A percentile compares a stretch with the other conserved stretches of the same genome.
These are phyloP conservation scores for Anomalospiza imberbis DNA, from an alignment of 2,797 vertebrate genomes.

Conservation along the genomic window DNA sequence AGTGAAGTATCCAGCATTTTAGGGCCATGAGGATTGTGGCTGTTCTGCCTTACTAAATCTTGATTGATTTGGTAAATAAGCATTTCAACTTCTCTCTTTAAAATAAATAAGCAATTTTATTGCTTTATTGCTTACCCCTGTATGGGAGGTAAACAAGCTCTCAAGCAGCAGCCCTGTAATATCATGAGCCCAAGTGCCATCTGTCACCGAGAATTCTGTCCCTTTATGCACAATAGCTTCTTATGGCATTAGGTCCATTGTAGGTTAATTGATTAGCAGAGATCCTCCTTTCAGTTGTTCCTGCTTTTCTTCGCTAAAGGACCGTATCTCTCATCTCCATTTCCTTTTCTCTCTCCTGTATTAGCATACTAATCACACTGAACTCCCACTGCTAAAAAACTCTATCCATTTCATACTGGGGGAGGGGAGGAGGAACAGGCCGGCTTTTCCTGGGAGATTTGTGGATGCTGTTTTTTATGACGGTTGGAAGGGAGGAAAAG, in stretches of 20 bases:
- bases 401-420: conserved; percentile 8
- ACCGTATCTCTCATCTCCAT: conserved; percentile 58
- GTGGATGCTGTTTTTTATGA: conserved; percentile 40
- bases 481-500: neutral
- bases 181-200: conserved; percentile 48
- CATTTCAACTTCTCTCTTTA: conserved; percentile 72
- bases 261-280: conserved; percentile 65
- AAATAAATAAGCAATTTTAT: conserved; percentile 74
- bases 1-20: conserved; percentile 60
- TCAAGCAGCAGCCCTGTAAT: conserved; percentile 17
- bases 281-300: conserved; percentile 51
- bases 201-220: conserved; percentile 69
- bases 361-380: conserved; percentile 58
- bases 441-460: conserved; percentile 38
- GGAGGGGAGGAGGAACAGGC: conserved; percentile 19
- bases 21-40: conserved; percentile 36
- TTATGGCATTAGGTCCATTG: conserved; percentile 42
- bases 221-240: conserved; percentile 60
- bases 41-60: conserved; percentile 72
- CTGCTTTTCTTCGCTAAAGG: conserved; percentile 36
- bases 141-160: conserved; percentile 65
- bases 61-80: conserved; percentile 72
- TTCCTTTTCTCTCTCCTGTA: conserved; percentile 44
- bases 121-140: conserved; percentile 68
- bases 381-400: conserved; percentile 57